Evolutionary conservation across 2,888 invertebrate species (phyloP), one percentile per base, ranked within the genome.

Genomic region (Drosophila atripex): DNA sequence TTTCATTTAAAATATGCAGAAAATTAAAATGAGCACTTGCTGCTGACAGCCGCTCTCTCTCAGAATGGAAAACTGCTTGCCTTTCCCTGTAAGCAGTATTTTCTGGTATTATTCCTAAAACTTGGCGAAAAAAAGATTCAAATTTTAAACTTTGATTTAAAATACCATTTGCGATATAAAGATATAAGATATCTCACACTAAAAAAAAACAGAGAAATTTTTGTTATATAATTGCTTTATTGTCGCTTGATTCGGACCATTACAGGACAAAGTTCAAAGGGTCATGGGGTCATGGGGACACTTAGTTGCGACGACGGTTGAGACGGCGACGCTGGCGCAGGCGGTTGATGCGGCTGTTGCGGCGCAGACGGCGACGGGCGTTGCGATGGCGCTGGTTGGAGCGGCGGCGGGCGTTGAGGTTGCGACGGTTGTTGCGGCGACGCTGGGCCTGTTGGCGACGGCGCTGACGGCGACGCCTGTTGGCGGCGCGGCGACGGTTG

Each of bases 231-330:
- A 3, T 47, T 9, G 43, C 30, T 69, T 69, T 69, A 69, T 61
- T 61, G 35, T 23, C 28, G 41, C 7, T 28, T 68, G 8, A 9
- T 28, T 58, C 7, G 7, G 35, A 14, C 35, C 16, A 16, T 7
- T 47, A 59, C 46, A 47, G 28, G 16, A 46, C 64, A 35, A 35
- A 35, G 28, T 1, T 28, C n/a, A 6, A n/a, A 3, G 16, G 11
- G 28, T 23, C 25, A 18, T 1, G 6, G 7, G 8, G 28, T 8
- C 28, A 9, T 25, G 16, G n/a, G n/a, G n/a, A n/a, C n/a, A 11
- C 50, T 52, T 51, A 73, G 23, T 56, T 69, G 12, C 23, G 45
- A 3, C 39, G 78, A 14, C 76, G 68, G 25, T 51, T 54, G 46
- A 23, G n/a, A 3, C 21, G 52, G 1, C 72, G 66, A 18, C 72